Conservation (phyloP, 1,140 invertebrate species). For the Ectropis grisescens region DNA sequence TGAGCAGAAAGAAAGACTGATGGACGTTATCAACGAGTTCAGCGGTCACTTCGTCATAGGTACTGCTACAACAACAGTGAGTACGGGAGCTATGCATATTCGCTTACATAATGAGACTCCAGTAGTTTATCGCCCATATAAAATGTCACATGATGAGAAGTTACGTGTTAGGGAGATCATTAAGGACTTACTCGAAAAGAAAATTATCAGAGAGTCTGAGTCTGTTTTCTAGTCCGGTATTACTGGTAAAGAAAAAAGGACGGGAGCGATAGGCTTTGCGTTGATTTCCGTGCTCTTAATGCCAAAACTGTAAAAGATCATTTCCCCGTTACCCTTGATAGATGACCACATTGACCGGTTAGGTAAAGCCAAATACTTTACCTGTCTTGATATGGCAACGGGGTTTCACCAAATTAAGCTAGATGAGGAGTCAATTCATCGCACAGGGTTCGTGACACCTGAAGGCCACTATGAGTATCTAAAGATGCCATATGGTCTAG, state of each 20-base stretch:
- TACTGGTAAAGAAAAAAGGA: conserved; percentile 42
- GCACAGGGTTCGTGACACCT: conserved; percentile 4
- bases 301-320: background rate
- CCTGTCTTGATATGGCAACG: conserved; percentile 7
- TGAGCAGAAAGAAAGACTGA: background rate
- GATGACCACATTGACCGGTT: too few species aligned
- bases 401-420: conserved; percentile 5
- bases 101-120: conserved; percentile 8
- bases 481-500: conserved; percentile 5
- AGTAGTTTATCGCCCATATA: conserved; percentile 12
- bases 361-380: conserved; percentile 7
- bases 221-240: conserved; percentile 35
- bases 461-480: conserved; percentile 6
- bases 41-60: conserved; percentile 16
- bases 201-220: conserved; percentile 22
- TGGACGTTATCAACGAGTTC: conserved; percentile 3
- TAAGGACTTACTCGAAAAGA: conserved; percentile 17
- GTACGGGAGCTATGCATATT: conserved; percentile 12
- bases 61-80: conserved; percentile 18
- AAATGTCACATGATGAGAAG: too few species aligned
- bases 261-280: conserved; percentile 10
- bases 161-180: conserved; percentile 15
- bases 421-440: background rate
- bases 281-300: background rate
- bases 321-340: background rate